phyloP scores from a whole-genome alignment of 2,797 vertebrate species.

The Chaunax sp. region DNA sequence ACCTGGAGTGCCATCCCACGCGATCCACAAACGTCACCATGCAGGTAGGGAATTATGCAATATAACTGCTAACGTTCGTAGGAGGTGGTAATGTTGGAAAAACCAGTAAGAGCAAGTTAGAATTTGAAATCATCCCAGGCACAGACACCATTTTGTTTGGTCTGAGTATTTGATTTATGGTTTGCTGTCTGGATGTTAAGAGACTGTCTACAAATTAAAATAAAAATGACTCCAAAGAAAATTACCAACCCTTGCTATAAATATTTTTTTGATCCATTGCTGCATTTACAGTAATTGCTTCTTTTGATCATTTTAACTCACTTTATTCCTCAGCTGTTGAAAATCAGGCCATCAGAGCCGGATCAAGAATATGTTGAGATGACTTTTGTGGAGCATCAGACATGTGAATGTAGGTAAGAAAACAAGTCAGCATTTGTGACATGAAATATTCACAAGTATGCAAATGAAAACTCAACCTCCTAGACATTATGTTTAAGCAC shows the following conservation, averaged over 20 bases:
- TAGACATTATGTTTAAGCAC: not conserved
- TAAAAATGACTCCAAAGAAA: too few species aligned
- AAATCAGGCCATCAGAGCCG: slow-evolving; percentile 87
- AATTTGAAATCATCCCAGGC: not conserved
- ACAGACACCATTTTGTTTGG: too few species aligned
- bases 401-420: slow-evolving; percentile 96
- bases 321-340: slow-evolving; percentile 86
- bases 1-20: slow-evolving; percentile 89
- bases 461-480: slow-evolving; percentile 11
- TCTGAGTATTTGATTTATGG: too few species aligned
- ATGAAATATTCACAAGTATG: slow-evolving; percentile 35
- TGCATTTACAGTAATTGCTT: not conserved
- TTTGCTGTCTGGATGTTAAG: too few species aligned
- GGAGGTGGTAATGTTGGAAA: not conserved
- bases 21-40: slow-evolving; percentile 89
- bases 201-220: too few species aligned
- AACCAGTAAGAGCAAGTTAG: not conserved
- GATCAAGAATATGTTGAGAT: slow-evolving; percentile 90
- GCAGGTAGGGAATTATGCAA: slow-evolving; percentile 82
- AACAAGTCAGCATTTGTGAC: slow-evolving; percentile 49
- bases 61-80: too few species aligned
- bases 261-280: not conserved
- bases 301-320: slow-evolving; percentile 11
- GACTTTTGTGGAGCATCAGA: slow-evolving; percentile 91
- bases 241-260: too few species aligned